Base-by-base conservation (phyloP, 2,888 invertebrate genomes). In the Thumatha senex region DNA sequence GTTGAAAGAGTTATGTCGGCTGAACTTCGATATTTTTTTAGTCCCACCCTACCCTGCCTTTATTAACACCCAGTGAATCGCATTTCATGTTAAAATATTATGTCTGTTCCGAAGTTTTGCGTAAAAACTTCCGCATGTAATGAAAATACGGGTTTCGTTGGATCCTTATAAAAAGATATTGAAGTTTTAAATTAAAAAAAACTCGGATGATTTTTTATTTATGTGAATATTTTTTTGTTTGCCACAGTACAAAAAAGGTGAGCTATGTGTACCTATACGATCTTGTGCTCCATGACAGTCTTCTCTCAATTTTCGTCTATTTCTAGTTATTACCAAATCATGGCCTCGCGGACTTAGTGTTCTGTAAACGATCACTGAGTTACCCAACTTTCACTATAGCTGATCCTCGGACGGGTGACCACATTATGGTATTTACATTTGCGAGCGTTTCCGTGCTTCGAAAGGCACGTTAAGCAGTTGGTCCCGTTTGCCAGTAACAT, bases 21-120 rank as follows among this genome's bases (percentile, higher is more conserved):
- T 40, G 38, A 35, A 52, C 12, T 54, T 40, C 42, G 48, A 54
- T 53, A 49, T 61, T 58, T 57, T 48, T 31, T 31, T 11, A 31
- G 31, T 2, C 31, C 46, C 40, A 50, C 53, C 44, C 53, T 48
- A 45, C 41, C 18, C 15, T 43, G 18, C 18, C 18, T 47, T 62
- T 68, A 71, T 71, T 67, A 70, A 62, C 63, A 61, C 54, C 61
- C 61, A 50, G 47, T 61, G 56, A 63, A 57, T 57, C 48, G 52
- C 58, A 53, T 62, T 58, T 48, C 49, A 59, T 58, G 58, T 58
- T 62, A 63, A 64, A 63, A 64, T 68, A 65, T 71, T 66, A 72
- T 66, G 60, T 61, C 61, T 42, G 58, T 61, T 62, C 59, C 50
- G 60, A 53, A 47, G 47, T 54, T 63, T 45, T 47, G 39, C 40